Evolutionary conservation across 2,888 invertebrate species (phyloP).

Genomic region (Phengaris alcon): DNA sequence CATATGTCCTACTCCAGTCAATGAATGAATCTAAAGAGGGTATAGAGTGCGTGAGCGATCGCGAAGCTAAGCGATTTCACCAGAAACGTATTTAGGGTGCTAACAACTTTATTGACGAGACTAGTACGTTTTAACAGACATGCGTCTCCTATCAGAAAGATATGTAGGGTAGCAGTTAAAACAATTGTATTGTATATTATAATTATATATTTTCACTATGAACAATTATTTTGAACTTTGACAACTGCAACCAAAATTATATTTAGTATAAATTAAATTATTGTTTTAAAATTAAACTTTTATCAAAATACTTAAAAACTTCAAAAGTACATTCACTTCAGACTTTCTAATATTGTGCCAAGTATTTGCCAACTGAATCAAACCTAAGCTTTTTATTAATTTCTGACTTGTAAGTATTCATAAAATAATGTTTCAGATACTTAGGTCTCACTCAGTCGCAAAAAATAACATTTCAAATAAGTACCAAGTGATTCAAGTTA

Average conservation of each 20-base stretch:
- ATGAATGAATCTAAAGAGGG: too few species aligned
- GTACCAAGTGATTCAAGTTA: background rate
- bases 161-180: background rate
- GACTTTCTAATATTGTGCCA: background rate
- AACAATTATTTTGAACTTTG: conserved; percentile 18
- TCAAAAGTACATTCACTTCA: conserved; percentile 9
- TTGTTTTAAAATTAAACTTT: background rate
- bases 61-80: too few species aligned
- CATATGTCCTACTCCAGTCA: too few species aligned
- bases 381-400: background rate
- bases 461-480: background rate
- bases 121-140: too few species aligned
- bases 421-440: background rate
- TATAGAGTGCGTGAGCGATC: too few species aligned
- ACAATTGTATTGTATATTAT: background rate
- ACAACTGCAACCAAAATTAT: conserved; percentile 7
- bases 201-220: conserved; percentile 16
- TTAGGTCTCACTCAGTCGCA: background rate
- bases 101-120: too few species aligned
- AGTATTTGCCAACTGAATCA: background rate
- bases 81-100: too few species aligned
- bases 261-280: conserved; percentile 3
- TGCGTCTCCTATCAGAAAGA: too few species aligned
- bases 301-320: conserved; percentile 5
- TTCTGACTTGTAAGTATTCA: background rate